phyloP scores from a whole-genome alignment of 2,797 vertebrate species.

The Smutsia gigantea region DNA sequence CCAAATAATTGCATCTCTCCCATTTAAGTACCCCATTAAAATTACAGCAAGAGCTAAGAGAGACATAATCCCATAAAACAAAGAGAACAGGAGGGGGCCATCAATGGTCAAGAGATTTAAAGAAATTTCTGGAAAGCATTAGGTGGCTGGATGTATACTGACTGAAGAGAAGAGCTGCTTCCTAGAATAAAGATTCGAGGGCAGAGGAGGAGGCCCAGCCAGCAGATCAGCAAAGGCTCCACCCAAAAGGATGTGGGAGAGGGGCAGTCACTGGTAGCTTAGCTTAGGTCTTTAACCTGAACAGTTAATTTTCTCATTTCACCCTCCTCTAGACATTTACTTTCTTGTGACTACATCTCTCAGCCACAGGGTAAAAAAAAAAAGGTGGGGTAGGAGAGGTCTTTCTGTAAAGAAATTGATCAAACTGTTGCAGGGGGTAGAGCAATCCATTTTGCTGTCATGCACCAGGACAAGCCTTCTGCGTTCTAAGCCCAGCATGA shows the following conservation, averaged over 20 bases:
- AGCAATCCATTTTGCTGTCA: not conserved
- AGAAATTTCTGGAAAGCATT: not conserved
- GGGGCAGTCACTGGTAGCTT: not conserved
- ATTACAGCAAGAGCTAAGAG: not conserved
- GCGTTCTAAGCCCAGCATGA: not conserved
- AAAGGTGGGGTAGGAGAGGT: not conserved
- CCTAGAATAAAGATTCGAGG: not conserved
- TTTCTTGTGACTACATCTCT: not conserved
- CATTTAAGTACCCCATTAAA: not conserved
- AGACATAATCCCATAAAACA: not conserved
- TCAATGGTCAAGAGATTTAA: not conserved
- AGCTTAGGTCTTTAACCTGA: not conserved
- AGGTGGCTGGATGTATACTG: not conserved
- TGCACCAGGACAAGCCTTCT: not conserved
- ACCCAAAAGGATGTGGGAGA: not conserved
- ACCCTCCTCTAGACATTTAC: not conserved
- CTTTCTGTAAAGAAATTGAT: not conserved
- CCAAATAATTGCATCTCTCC: not conserved
- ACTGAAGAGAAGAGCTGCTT: not conserved
- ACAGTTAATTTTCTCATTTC: not conserved
- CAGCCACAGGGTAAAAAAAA: not conserved
- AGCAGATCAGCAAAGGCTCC: not conserved
- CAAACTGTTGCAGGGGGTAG: not conserved
- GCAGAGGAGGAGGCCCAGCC: too few species aligned
- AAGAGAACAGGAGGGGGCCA: not conserved